These are phyloP conservation scores for Mustela lutreola DNA, from an alignment of 2,113 vertebrate species.

Conservation along the genomic window DNA sequence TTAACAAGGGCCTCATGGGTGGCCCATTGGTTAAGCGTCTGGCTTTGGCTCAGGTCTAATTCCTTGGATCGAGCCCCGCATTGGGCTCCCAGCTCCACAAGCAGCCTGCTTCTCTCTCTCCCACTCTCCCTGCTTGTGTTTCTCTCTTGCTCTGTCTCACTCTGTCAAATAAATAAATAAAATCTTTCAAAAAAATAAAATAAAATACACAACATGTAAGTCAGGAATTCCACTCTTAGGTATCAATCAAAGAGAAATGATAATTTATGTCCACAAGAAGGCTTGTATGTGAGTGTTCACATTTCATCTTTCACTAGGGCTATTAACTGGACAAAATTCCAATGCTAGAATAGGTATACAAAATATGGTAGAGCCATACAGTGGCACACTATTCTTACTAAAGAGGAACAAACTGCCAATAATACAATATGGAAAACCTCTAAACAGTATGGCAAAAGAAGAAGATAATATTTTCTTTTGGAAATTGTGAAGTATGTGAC, in stretches of 20 bases:
- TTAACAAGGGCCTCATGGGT: too few relatives aligned
- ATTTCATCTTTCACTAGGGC: background rate
- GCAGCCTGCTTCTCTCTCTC: too few relatives aligned
- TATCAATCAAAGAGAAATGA: background rate
- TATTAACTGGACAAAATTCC: background rate
- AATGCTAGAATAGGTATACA: background rate
- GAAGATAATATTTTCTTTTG: background rate
- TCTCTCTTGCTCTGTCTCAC: too few relatives aligned
- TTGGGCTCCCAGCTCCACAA: too few relatives aligned
- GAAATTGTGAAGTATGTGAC: too few relatives aligned
- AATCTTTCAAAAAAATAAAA: too few relatives aligned
- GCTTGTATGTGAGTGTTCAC: background rate
- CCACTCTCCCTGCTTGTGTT: too few relatives aligned
- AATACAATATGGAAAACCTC: background rate
- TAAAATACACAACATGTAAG: too few relatives aligned
- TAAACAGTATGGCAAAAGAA: background rate
- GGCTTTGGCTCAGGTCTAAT: too few relatives aligned
- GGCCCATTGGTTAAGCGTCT: too few relatives aligned
- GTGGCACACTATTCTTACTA: background rate
- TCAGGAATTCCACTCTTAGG: background rate
- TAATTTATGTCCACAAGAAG: background rate
- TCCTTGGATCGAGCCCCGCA: too few relatives aligned
- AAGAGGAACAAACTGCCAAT: background rate
- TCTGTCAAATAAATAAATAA: too few relatives aligned
- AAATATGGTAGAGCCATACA: background rate